phyloP scores from a whole-genome alignment of 2,797 vertebrate species.

The Halcyon leucocephala region DNA sequence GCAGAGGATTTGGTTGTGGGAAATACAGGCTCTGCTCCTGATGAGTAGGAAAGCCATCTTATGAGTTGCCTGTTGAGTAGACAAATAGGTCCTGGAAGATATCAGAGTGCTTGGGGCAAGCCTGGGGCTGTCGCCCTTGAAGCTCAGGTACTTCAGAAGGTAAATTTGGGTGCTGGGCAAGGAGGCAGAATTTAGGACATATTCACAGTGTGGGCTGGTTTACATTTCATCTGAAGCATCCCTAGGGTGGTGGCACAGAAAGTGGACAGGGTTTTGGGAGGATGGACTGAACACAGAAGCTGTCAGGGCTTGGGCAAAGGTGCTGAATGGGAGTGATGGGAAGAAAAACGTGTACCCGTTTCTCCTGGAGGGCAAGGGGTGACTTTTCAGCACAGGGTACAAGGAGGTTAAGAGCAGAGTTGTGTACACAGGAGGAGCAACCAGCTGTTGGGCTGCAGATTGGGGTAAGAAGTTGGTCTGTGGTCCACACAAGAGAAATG shows the following conservation, averaged over 20 bases:
- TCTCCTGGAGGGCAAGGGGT: neutral
- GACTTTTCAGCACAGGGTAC: fast-evolving
- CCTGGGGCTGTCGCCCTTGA: neutral
- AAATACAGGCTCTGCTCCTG: neutral
- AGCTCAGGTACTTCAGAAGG: neutral
- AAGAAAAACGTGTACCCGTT: neutral
- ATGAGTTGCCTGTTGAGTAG: neutral
- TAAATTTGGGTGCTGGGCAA: neutral
- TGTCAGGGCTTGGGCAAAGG: neutral
- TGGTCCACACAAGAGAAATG: neutral
- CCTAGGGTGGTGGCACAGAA: neutral
- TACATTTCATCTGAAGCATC: fast-evolving
- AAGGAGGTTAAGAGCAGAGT: neutral
- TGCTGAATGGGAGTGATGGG: fast-evolving
- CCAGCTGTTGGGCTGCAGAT: neutral
- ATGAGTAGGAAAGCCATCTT: neutral
- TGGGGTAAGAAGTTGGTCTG: neutral
- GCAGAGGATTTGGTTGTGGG: neutral
- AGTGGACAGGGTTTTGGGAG: neutral
- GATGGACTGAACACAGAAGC: neutral
- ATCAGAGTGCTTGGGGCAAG: neutral
- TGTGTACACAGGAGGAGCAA: neutral
- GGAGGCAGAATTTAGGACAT: neutral
- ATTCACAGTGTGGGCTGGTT: fast-evolving
- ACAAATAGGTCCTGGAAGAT: neutral